Evolutionary conservation across 1,140 invertebrate genomes (phyloP).

Genomic region (Neelides sp.): DNA sequence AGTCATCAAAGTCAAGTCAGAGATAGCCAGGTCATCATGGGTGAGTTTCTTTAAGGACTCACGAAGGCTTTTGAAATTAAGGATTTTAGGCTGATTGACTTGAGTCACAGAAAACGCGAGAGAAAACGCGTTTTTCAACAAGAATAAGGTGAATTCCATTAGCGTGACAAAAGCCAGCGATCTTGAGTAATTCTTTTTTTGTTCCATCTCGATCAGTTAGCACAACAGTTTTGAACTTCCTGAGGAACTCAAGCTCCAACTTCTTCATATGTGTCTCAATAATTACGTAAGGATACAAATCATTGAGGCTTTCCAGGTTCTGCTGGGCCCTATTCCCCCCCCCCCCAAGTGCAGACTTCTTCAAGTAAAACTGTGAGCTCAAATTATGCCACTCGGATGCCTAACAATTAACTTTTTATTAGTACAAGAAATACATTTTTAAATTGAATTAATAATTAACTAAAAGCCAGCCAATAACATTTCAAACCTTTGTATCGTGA

Average conservation of each 20-base stretch:
- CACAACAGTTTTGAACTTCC: slow-evolving; percentile 73
- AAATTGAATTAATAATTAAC: no score
- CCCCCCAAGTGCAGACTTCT: slow-evolving; percentile 65
- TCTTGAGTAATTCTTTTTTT: slow-evolving; percentile 59
- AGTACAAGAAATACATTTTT: no score
- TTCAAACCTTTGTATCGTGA: slow-evolving; percentile 56
- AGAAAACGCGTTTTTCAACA: slow-evolving; percentile 76
- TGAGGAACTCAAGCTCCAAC: slow-evolving; percentile 64
- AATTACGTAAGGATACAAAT: slow-evolving; percentile 88
- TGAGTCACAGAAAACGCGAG: slow-evolving; percentile 81
- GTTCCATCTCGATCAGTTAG: slow-evolving; percentile 55
- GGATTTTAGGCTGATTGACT: slow-evolving; percentile 86
- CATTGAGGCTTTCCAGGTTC: slow-evolving; percentile 62
- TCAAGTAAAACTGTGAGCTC: slow-evolving; percentile 70
- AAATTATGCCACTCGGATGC: slow-evolving; percentile 27
- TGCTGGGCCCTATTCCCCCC: slow-evolving; percentile 81
- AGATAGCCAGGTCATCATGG: no score
- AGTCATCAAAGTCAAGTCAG: slow-evolving; percentile 82
- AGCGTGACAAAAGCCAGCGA: slow-evolving; percentile 65
- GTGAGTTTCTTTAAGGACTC: slow-evolving; percentile 60
- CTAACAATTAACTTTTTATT: no score
- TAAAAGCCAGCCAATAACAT: no score
- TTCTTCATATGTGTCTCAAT: slow-evolving; percentile 55
- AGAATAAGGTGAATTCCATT: slow-evolving; percentile 77
- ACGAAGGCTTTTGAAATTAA: slow-evolving; percentile 66